phyloP scores from a whole-genome alignment of 2,888 invertebrate genomes.

The Amphipoea oculea region DNA sequence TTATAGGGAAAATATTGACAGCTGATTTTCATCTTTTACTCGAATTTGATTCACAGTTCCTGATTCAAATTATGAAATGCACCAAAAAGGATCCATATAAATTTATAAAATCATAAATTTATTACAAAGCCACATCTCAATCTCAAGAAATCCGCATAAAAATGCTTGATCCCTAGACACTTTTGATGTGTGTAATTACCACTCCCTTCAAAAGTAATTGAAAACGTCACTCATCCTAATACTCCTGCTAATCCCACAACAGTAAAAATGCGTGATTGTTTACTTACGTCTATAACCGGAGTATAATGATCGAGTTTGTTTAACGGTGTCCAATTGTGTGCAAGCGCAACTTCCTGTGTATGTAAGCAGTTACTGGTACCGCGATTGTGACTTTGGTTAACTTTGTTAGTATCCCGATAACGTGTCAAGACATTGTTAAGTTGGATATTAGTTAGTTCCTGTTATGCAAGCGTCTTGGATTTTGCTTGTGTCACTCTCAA shows the following conservation, averaged over 20 bases:
- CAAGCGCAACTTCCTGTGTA: constrained; percentile 61
- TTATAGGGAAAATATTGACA: too few species aligned
- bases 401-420: constrained; percentile 51
- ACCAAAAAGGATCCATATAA: too few species aligned
- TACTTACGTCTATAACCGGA: constrained; percentile 39
- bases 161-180: too few species aligned
- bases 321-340: constrained; percentile 58
- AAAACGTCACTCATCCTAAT: constrained; percentile 13
- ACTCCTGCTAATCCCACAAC: constrained; percentile 31
- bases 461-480: neutral
- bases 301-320: constrained; percentile 61
- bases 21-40: too few species aligned
- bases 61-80: too few species aligned
- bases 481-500: neutral
- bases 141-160: too few species aligned
- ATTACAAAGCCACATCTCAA: too few species aligned
- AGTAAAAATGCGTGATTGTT: constrained; percentile 44
- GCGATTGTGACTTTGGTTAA: constrained; percentile 53
- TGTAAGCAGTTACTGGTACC: constrained; percentile 38
- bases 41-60: too few species aligned
- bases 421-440: constrained; percentile 33
- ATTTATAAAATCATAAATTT: too few species aligned
- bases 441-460: constrained; percentile 35
- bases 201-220: constrained; percentile 10
- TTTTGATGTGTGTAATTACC: too few species aligned